Base-by-base conservation (phyloP, 2,797 vertebrate genomes). In the Xyrichtys novacula region DNA sequence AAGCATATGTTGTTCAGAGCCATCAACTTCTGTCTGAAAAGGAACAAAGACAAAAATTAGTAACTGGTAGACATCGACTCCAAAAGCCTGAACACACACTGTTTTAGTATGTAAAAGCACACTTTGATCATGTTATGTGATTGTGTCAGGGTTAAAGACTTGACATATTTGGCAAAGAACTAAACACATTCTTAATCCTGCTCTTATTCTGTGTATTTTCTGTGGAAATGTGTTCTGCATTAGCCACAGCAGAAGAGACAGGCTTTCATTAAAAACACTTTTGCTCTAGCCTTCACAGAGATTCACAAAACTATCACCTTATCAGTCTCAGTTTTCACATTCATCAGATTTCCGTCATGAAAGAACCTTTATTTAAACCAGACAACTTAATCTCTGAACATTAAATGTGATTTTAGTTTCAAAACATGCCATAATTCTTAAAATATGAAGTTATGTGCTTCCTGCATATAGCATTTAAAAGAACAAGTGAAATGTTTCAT, bases 211-310 rank as follows among this genome's bases (percentile, higher is more conserved):
- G 17, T 55, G 14, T 50, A n/a, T n/a, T 62, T 65, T 59, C 44
- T 36, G 39, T 23, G 36, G 28, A 54, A 69, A 76, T 61, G 36
- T 85, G 71, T 42, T 81, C 42, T 55, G 32, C 65, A 46, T 65
- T 54, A 25, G 44, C 23, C 25, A 58, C 11, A 57, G 53, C 48
- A 36, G 40, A 60, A 20, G 57, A 74, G 8, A 63, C 38, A 29
- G 7, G 10, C 53, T 77, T 71, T 68, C 3, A 76, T 59, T 42
- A 22, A 31, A 69, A 56, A 60, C 23, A 54, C 10, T 20, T 6
- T 39, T 68, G 54, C 63, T 69, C 48, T 26, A 22, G 40, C 55
- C 55, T 15, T 46, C 16, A 60, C 55, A 53, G 20, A 44, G 31
- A 23, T 25, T 40, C 6, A 58, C 20, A 66, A 55, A 75, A 57